Evolutionary conservation across 1,140 invertebrate genomes (phyloP), one percentile per base, ranked within the genome.

Genomic region (Harlomillsia oculata): DNA sequence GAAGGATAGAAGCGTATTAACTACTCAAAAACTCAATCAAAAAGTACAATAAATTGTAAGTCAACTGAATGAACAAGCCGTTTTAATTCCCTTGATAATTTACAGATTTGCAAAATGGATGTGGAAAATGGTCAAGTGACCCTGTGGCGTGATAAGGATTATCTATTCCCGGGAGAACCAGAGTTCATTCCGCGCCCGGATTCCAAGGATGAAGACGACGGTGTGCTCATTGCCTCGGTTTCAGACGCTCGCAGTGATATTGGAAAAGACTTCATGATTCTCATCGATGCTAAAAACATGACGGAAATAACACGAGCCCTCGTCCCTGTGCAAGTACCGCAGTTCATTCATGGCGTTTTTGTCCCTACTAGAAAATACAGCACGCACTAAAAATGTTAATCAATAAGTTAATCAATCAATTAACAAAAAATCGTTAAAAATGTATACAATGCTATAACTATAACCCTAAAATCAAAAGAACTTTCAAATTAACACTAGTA

Each of bases 251-350:
- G 46, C 56, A 68, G 5, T 45, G 64, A 64, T 5, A 60, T 62
- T 18, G 57, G 65, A 21, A 59, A 65, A 25, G 67, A 71, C 59
- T 75, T 69, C 53, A 41, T 76, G 8, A 30, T 73, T n/a, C 59
- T 75, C 23, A 59, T 76, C 36, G 68, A 75, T 59, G 72, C 71
- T 2, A 62, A 66, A 50, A 70, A 62, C 5, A 67, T 76, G 62
- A 69, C 53, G 14, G 73, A 75, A 63, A 37, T 76, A 0, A 73
- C 68, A 2, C 41, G 72, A 37, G 73, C 73, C 5, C 60, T 64
- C 18, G 62, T 73, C 0, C 59, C 66, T 21, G 63, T 64, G 36
- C 67, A 68, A 46, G 62, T 74, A 48, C 69, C 72, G 13, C 65
- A 68, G 25, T 67, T 68, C 32, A 67, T 76, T 45, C 74, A 76